Evolutionary conservation across 2,797 vertebrate species (phyloP), one percentile per base, ranked within the genome.

Genomic region (Monodelphis domestica): DNA sequence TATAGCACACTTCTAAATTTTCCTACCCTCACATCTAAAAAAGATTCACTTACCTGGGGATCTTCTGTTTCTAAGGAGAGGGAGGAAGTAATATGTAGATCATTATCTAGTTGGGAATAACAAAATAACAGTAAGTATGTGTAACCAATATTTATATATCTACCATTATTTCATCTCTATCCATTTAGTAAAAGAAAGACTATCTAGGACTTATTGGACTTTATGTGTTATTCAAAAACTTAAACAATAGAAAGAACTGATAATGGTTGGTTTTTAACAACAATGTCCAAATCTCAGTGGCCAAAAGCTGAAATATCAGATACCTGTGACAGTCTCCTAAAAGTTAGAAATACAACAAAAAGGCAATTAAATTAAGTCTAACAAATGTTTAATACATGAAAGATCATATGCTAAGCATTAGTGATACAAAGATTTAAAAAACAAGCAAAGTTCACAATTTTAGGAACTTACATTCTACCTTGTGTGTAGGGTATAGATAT

Each of bases 21-120:
- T 91, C 53, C 63, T 91, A 94, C 38, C 29, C 96, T 95, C 56
- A 89, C 1, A 53, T 55, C 51, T 93, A 53, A 59, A 95, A 0
- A 94, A 92, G 93, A 95, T 38, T 45, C 29, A 98, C 98, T 98
- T 98, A 98, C 98, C 96, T 98, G 97, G 94, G 98, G 97, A 95
- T 98, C 94, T 89, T 94, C 95, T 53, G 97, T 91, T 94, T 94
- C 90, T 21, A 97, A 54, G 33, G 91, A 95, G 17, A 97, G 97
- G 95, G 96, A 51, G 78, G 97, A 96, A 96, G 95, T 54, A 95
- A 89, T 28, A 91, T 89, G 90, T 33, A 96, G 95, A 94, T 33
- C 97, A 94, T 87, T 88, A 96, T 92, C 98, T 98, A 97, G n/a
- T 57, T 95, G 28, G 93, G 97, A 94, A 97, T 15, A 97, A 94